phyloP scores from a whole-genome alignment of 1,140 invertebrate species.

The Harlomillsia oculata region DNA sequence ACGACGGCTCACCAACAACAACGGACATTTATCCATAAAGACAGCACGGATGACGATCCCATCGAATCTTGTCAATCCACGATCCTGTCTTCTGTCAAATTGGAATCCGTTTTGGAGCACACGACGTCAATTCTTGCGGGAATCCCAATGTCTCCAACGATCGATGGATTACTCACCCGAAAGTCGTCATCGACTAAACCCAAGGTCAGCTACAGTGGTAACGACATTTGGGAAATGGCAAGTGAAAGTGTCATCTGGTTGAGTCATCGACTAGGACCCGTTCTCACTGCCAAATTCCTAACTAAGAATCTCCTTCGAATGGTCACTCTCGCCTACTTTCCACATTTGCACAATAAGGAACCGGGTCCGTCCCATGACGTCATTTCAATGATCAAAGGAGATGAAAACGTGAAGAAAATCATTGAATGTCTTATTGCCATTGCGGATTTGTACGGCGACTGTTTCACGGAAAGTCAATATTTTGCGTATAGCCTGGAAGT shows the following conservation, averaged over 20 bases:
- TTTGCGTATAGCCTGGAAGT: constrained; percentile 78
- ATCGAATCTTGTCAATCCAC: too few species aligned
- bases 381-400: constrained; percentile 48
- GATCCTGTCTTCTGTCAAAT: too few species aligned
- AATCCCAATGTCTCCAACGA: too few species aligned
- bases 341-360: constrained; percentile 42
- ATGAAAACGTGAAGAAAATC: constrained; percentile 69
- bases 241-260: constrained; percentile 85
- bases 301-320: constrained; percentile 86
- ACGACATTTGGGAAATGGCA: constrained; percentile 73
- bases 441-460: constrained; percentile 78
- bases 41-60: not conserved
- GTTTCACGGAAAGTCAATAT: constrained; percentile 88
- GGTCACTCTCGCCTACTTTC: constrained; percentile 85
- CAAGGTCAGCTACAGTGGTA: too few species aligned
- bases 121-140: too few species aligned
- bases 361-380: not conserved
- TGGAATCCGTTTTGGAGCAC: too few species aligned
- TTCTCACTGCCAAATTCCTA: constrained; percentile 79
- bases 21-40: not conserved
- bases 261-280: constrained; percentile 84
- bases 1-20: not conserved
- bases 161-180: too few species aligned
- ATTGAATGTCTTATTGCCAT: constrained; percentile 69
- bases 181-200: too few species aligned